A percentile compares a stretch with the other conserved stretches of the same genome.
These are phyloP conservation scores for Tichodroma muraria DNA, from an alignment of 2,113 vertebrate species.

Conservation along the genomic window DNA sequence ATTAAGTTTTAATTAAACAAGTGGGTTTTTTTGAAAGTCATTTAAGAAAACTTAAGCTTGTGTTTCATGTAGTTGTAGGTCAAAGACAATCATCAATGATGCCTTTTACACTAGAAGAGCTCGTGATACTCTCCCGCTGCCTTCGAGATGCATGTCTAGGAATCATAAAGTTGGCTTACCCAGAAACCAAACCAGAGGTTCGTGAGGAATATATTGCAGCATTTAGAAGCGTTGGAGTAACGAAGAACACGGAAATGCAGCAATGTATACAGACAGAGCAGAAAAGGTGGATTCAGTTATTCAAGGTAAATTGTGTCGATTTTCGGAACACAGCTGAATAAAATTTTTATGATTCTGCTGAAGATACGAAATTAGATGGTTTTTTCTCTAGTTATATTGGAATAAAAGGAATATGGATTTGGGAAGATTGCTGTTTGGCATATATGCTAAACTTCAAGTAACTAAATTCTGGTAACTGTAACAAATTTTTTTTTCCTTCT, in stretches of 20 bases:
- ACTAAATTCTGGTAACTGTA: background rate
- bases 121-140: constrained; percentile 89
- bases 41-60: background rate
- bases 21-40: fast-evolving
- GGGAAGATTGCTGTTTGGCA: background rate
- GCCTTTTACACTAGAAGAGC: constrained; percentile 91
- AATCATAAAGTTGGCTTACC: constrained; percentile 96
- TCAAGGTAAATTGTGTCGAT: constrained; percentile 77
- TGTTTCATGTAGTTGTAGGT: constrained; percentile 68
- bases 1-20: background rate
- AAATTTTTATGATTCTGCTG: background rate
- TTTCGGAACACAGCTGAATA: background rate
- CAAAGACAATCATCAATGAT: constrained; percentile 91
- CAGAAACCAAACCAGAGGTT: constrained; percentile 91
- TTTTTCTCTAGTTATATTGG: background rate
- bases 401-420: background rate
- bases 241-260: constrained; percentile 84
- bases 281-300: constrained; percentile 94
- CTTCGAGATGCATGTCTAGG: constrained; percentile 93
- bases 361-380: fast-evolving
- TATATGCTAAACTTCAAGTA: background rate
- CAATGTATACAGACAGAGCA: constrained; percentile 88
- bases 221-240: constrained; percentile 89
- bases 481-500: background rate
- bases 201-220: constrained; percentile 90